Percentiles rank a stretch among this genome's conserved stretches.
Conservation (phyloP, 2,797 vertebrate genomes). For the Melanotaenia trifasciata region DNA sequence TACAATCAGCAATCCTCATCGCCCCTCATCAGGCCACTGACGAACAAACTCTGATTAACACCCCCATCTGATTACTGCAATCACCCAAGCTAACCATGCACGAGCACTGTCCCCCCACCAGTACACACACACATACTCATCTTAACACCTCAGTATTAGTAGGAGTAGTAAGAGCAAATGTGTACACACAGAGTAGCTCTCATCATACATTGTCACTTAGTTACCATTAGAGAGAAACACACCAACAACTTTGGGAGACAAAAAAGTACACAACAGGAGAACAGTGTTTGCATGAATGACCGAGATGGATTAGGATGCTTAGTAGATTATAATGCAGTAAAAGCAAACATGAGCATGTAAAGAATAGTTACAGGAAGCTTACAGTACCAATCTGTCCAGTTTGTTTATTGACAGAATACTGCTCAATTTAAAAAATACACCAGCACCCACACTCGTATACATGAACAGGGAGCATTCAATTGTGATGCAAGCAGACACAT, state of each 20-base stretch:
- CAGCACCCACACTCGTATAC: constrained; percentile 7
- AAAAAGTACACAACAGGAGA: constrained; percentile 26
- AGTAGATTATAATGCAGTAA: constrained; percentile 25
- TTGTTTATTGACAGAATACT: constrained; percentile 10
- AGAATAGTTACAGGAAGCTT: constrained; percentile 6
- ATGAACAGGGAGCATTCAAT: constrained; percentile 46
- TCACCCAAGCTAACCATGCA: constrained; percentile 76
- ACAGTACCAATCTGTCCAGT: constrained; percentile 23
- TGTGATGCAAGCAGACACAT: constrained; percentile 70
- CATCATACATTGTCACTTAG: constrained; percentile 35
- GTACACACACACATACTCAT: constrained; percentile 29
- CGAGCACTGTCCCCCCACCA: constrained; percentile 65
- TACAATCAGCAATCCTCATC: constrained; percentile 85
- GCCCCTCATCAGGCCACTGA: constrained; percentile 85
- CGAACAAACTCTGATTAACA: constrained; percentile 88
- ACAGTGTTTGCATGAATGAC: constrained; percentile 16
- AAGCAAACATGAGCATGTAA: constrained; percentile 2
- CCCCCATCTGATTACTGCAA: constrained; percentile 87
- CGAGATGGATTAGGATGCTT: constrained; percentile 3
- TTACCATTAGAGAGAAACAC: constrained; percentile 45
- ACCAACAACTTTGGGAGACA: constrained; percentile 23
- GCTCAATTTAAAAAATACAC: constrained; percentile 32
- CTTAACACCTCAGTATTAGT: constrained; percentile 33
- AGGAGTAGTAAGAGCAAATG: constrained; percentile 19
- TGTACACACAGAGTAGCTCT: constrained; percentile 49